Conservation (phyloP, 2,888 invertebrate species). For the Rotaria socialis region DNA sequence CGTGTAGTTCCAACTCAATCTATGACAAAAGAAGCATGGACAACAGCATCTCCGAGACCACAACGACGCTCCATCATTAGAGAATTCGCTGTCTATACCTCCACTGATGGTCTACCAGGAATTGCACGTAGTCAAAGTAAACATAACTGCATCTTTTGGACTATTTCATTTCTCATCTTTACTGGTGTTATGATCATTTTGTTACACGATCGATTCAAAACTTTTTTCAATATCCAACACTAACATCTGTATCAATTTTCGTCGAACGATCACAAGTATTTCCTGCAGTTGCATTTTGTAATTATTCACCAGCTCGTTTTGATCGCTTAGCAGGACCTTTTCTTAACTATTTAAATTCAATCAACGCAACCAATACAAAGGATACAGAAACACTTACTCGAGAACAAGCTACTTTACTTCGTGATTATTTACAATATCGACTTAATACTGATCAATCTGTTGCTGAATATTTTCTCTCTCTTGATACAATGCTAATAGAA, state of each 20-base stretch:
- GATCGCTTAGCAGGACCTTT: not conserved
- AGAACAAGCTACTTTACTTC: not conserved
- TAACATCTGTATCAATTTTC: not conserved
- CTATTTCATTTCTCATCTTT: not conserved
- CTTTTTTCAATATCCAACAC: not conserved
- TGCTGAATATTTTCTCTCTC: not conserved
- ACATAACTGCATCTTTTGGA: conserved; percentile 20
- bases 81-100: conserved; percentile 26
- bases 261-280: conserved; percentile 24
- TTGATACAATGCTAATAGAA: not conserved
- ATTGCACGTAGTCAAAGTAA: conserved; percentile 17
- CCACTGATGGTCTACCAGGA: conserved; percentile 24
- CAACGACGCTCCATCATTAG: not conserved
- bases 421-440: not conserved
- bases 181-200: not conserved
- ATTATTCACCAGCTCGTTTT: not conserved
- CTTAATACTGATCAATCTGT: not conserved
- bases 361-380: not conserved
- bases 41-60: no score
- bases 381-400: not conserved
- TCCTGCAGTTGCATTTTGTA: conserved; percentile 38
- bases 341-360: not conserved
- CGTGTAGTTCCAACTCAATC: no score
- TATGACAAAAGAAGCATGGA: no score
- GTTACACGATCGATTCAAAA: not conserved